These are phyloP conservation scores for Megathymus violae DNA, from an alignment of 1,140 invertebrate species.

Conservation along the genomic window DNA sequence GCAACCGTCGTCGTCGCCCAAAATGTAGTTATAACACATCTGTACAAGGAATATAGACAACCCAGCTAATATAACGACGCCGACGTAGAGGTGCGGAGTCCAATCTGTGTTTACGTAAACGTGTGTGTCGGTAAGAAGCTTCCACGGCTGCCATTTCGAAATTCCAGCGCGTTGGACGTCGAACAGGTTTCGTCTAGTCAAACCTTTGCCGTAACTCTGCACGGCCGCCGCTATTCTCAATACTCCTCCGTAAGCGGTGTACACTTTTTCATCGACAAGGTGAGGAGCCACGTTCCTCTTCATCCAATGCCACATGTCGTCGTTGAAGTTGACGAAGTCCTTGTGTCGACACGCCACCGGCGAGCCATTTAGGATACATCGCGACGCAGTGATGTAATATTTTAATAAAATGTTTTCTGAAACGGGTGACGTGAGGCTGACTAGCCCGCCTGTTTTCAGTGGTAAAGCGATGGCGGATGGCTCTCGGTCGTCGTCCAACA, in stretches of 20 bases:
- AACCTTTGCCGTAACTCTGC: conserved; percentile 76
- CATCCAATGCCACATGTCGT: conserved; percentile 84
- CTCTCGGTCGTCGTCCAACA: conserved; percentile 53
- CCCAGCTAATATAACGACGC: conserved; percentile 53
- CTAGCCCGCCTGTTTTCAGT: conserved; percentile 80
- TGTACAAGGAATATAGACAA: conserved; percentile 60
- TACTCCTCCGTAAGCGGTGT: conserved; percentile 85
- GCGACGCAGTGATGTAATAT: conserved; percentile 83
- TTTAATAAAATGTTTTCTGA: conserved; percentile 84
- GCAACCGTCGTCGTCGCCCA: conserved; percentile 52
- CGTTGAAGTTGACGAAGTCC: conserved; percentile 82
- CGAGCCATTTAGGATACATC: conserved; percentile 65
- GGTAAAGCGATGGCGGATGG: conserved; percentile 79
- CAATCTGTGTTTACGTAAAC: conserved; percentile 59
- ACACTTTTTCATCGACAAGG: conserved; percentile 85
- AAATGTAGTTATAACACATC: conserved; percentile 60
- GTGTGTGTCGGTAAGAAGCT: conserved; percentile 50
- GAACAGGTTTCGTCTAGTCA: conserved; percentile 65
- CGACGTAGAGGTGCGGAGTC: conserved; percentile 54
- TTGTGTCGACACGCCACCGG: conserved; percentile 81
- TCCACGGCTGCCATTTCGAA: conserved; percentile 63
- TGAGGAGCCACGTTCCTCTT: conserved; percentile 83
- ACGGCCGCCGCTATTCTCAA: conserved; percentile 84
- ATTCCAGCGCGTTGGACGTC: conserved; percentile 43
- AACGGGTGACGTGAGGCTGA: conserved; percentile 80